A percentile compares a stretch with the other conserved stretches of the same genome.
Conservation (phyloP, 2,888 invertebrate genomes). For the Boloria selene region DNA sequence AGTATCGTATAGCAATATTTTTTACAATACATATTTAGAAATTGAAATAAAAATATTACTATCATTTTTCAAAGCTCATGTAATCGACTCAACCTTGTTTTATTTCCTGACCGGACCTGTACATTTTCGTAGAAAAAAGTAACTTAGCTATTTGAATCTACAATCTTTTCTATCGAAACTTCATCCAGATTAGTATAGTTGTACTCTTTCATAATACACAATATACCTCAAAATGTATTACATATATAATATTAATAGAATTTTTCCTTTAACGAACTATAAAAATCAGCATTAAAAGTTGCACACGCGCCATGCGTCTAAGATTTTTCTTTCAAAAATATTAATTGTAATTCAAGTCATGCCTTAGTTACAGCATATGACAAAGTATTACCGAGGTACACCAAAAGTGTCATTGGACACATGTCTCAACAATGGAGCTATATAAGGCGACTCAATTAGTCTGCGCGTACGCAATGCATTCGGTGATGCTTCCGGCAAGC, state of each 20-base stretch:
- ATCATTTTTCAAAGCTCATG: no score
- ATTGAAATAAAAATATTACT: background rate
- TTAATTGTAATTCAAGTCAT: conserved; percentile 14
- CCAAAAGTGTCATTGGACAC: conserved; percentile 50
- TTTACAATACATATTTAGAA: background rate
- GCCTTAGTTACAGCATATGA: conserved; percentile 23
- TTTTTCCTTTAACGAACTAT: background rate
- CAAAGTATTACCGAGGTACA: conserved; percentile 23
- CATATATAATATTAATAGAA: conserved; percentile 1
- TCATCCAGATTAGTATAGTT: no score
- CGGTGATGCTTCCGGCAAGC: conserved; percentile 47
- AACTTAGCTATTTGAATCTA: no score
- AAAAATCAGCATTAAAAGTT: conserved; percentile 2
- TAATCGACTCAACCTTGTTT: no score
- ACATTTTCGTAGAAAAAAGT: no score
- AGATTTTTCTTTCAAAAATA: conserved; percentile 2
- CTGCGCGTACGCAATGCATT: conserved; percentile 48
- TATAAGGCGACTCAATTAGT: conserved; percentile 48
- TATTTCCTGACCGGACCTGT: no score
- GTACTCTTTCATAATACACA: background rate
- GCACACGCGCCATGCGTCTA: conserved; percentile 10
- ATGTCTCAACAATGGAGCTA: conserved; percentile 45
- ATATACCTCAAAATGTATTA: background rate
- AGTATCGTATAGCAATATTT: background rate
- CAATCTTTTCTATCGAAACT: no score